Evolutionary conservation across 2,113 vertebrate species (phyloP).

Genomic region (Chinchilla lanigera): DNA sequence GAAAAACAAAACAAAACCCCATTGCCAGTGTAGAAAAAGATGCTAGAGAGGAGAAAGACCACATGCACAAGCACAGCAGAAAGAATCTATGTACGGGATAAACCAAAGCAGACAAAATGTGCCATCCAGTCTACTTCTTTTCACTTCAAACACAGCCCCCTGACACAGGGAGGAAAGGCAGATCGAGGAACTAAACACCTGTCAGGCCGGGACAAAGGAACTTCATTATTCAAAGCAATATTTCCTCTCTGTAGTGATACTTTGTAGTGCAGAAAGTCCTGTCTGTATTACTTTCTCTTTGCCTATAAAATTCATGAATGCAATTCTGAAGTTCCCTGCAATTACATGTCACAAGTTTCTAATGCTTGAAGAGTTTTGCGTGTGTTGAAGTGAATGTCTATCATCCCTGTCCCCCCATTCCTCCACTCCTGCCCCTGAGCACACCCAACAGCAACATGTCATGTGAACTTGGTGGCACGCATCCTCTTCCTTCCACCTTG

Average conservation of each 20-base stretch:
- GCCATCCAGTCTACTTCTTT: neutral
- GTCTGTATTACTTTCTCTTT: slow-evolving; percentile 43
- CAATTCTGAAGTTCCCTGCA: neutral
- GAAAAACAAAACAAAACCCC: neutral
- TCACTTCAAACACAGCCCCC: slow-evolving; percentile 17
- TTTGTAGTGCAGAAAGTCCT: neutral
- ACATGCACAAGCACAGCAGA: neutral
- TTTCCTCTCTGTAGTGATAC: slow-evolving; percentile 13
- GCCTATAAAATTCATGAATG: neutral
- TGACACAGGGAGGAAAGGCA: neutral
- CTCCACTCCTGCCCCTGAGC: no score
- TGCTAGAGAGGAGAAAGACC: neutral
- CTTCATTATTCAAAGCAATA: slow-evolving; percentile 57
- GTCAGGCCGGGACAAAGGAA: slow-evolving; percentile 28
- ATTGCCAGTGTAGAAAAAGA: neutral
- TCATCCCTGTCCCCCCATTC: accelerated
- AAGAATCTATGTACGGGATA: neutral
- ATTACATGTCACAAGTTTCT: neutral
- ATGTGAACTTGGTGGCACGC: no score
- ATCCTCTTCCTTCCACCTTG: neutral
- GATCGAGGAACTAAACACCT: slow-evolving; percentile 54
- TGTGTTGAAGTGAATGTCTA: neutral
- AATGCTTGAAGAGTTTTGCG: neutral
- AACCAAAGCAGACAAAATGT: neutral
- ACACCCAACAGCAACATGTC: neutral